Base-by-base conservation (phyloP, 2,113 vertebrate genomes). In the Pagrus major region DNA sequence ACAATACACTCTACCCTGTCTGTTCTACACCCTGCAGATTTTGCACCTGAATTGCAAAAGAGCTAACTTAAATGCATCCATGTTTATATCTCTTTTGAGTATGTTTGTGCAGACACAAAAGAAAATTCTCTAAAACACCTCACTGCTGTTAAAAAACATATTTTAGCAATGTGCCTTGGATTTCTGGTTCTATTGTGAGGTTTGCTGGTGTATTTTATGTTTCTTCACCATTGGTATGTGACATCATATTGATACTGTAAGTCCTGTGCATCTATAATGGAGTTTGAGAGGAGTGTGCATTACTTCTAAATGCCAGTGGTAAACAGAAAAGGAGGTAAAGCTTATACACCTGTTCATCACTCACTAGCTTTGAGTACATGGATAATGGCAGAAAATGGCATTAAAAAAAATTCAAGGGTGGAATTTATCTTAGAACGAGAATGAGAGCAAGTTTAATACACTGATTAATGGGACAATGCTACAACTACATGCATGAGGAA, bases 11-110 rank as follows among this genome's bases (percentile, higher is more conserved):
- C 68, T 42, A 37, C 39, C 31, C 46, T 73, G 78, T 68, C 73
- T 70, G 78, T 59, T 81, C 69, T 29, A 46, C 74, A 37, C 68
- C 84, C 78, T 75, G 65, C 78, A 86, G 78, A 78, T 78, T 60
- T 74, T 69, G 64, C 71, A 74, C 47, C 42, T 52, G 35, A 9
- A 63, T 33, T 56, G 31, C n/a, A 73, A 35, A 46, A n/a, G 27
- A 67, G 60, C 46, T 67, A 27, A 58, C 59, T 60, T 63, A 55
- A 58, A 37, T 59, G 56, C 54, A 15, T 39, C 25, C 52, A n/a
- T 76, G 65, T 68, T 37, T 63, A 54, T 73, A 44, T 68, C 9
- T 20, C 58, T 46, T 64, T 23, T 56, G 31, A 35, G 46, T 35
- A n/a, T 14, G 25, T 69, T n/a, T 55, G 60, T 73, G 54, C 70